Evolutionary conservation across 1,140 invertebrate species (phyloP), one percentile per base, ranked within the genome.

Genomic region (Diachasma alloeum): DNA sequence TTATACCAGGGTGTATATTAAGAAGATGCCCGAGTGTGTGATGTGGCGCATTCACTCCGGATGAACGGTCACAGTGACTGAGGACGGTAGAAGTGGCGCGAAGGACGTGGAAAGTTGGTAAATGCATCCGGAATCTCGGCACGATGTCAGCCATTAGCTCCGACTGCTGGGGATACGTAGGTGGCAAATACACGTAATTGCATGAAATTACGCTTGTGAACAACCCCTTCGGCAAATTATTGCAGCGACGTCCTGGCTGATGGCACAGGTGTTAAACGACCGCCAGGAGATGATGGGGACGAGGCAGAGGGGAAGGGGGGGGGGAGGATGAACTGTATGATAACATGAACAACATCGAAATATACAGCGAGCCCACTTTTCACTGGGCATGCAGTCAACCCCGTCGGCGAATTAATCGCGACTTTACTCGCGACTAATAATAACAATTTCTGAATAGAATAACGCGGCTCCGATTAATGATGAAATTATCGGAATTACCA

Each of bases 111-210:
- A 31, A 63, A 19, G 19, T 26, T 63, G 11, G 9, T 69, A 76
- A 79, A 79, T 75, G 75, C 72, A 78, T 72, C 75, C 31, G 75
- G 79, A 81, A 78, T 80, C 72, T 73, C 66, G 75, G 73, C 75
- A 53, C 37, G 11, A 67, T 67, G 59, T 74, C 63, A 24, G 22
- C 15, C 24, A 24, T 63, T 19, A 26, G 9, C 24, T 24, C 24
- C 24, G 15, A 26, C 69, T 44, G 26, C 63, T 79, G 44, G 42
- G 67, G 69, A 31, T 63, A 63, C 59, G 24, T 75, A 59, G 73
- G 79, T 68, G 82, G 74, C 84, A 86, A 53, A 85, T 85, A 83
- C 79, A 81, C 80, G 83, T 85, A 86, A 85, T 85, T 86, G 83
- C 84, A 83, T 84, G 83, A 85, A 87, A 87, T 86, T 85, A 85